These are phyloP conservation scores for Gibbula magus DNA, from an alignment of 2,888 invertebrate species.

Conservation along the genomic window DNA sequence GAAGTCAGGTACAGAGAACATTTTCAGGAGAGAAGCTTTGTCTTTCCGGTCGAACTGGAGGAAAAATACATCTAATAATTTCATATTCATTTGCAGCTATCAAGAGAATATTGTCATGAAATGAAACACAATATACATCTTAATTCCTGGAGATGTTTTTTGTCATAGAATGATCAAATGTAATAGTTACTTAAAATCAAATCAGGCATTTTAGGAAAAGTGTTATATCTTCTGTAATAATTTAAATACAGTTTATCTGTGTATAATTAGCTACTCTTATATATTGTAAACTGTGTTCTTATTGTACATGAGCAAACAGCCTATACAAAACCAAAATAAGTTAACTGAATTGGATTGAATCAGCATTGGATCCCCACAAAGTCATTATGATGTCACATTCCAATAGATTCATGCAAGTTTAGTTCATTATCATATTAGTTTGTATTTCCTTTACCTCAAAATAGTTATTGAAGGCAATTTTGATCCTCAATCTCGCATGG, in stretches of 20 bases:
- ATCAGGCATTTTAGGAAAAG: no score
- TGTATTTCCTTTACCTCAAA: conserved; percentile 59
- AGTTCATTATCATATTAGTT: neutral
- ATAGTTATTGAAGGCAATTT: conserved; percentile 68
- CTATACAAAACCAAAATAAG: no score
- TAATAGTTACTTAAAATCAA: no score
- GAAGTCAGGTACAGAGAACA: conserved; percentile 72
- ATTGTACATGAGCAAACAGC: no score
- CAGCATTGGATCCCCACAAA: no score
- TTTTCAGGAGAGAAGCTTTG: conserved; percentile 52
- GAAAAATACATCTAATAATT: neutral
- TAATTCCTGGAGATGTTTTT: neutral
- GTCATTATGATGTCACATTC: no score
- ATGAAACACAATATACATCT: neutral
- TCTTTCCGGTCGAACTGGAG: conserved; percentile 59
- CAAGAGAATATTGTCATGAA: neutral
- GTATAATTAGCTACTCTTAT: no score
- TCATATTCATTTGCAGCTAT: neutral
- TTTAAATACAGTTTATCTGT: no score
- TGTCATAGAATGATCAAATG: no score
- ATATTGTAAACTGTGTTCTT: no score
- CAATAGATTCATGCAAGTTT: neutral
- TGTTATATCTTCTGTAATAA: no score
- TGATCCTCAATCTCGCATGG: conserved; percentile 67
- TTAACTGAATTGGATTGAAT: no score